Conservation (phyloP, 2,797 vertebrate species). For the Crocidura indochinensis region DNA sequence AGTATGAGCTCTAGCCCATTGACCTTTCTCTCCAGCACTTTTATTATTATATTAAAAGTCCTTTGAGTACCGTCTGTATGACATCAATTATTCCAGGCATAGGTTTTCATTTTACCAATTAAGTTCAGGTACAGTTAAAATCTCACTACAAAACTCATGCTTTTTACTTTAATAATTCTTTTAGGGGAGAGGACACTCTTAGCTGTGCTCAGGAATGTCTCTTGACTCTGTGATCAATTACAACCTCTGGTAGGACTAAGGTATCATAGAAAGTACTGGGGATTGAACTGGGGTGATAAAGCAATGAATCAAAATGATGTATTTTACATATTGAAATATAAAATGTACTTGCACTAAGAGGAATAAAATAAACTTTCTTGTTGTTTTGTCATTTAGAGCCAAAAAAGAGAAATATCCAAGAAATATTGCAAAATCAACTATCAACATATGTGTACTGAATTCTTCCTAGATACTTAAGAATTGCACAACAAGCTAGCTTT, state of each 20-base stretch:
- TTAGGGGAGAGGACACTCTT: neutral
- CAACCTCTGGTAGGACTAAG: too few relatives aligned
- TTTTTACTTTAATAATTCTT: conserved; percentile 35
- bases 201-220: too few relatives aligned
- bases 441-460: neutral
- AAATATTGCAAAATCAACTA: conserved; percentile 29
- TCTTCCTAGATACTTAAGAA: neutral
- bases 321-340: conserved; percentile 25
- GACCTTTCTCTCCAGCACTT: too few relatives aligned
- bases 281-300: conserved; percentile 4
- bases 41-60: neutral
- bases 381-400: conserved; percentile 27
- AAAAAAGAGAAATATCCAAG: neutral
- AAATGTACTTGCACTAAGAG: conserved; percentile 23
- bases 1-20: too few relatives aligned
- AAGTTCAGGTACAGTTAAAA: neutral
- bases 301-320: conserved; percentile 28
- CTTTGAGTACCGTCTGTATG: neutral
- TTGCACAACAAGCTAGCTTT: neutral
- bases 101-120: conserved; percentile 1
- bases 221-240: too few relatives aligned
- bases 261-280: too few relatives aligned
- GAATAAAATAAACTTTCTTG: conserved; percentile 35
- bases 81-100: neutral
- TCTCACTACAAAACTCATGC: neutral